Conservation (phyloP, 92 coral and sea anemone genomes). For the Actinernus sp. region DNA sequence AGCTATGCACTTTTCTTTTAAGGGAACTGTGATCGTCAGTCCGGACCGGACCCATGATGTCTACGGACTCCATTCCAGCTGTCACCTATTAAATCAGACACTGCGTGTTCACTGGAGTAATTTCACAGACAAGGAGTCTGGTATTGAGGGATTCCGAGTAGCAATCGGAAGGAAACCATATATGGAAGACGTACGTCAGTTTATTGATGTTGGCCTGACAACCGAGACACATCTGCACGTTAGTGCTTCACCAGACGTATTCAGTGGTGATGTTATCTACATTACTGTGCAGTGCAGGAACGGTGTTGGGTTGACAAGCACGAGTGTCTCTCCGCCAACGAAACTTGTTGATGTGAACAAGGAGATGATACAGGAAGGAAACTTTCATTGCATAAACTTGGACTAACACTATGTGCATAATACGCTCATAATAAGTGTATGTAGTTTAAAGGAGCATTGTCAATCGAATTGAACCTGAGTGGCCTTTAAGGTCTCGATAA, state of each 20-base stretch:
- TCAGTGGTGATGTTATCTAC: slow-evolving; percentile 60
- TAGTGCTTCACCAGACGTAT: slow-evolving; percentile 19
- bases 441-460: too few relatives aligned
- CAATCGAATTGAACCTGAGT: too few relatives aligned
- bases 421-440: too few relatives aligned
- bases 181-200: slow-evolving; percentile 41
- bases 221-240: slow-evolving; percentile 32
- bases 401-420: too few relatives aligned
- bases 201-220: slow-evolving; percentile 38
- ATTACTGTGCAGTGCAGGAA: slow-evolving; percentile 70
- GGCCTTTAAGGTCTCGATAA: too few relatives aligned
- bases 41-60: slow-evolving; percentile 76
- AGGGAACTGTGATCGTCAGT: slow-evolving; percentile 81
- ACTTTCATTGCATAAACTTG: slow-evolving; percentile 39
- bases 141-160: slow-evolving; percentile 66
- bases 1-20: background rate
- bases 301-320: slow-evolving; percentile 53
- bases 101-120: slow-evolving; percentile 79
- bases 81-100: slow-evolving; percentile 69
- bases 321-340: slow-evolving; percentile 64
- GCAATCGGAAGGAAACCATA: slow-evolving; percentile 60
- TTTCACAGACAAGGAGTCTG: slow-evolving; percentile 66
- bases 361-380: slow-evolving; percentile 38
- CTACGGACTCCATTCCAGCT: slow-evolving; percentile 65
- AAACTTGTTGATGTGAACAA: slow-evolving; percentile 45